A percentile compares a stretch with the other conserved stretches of the same genome.
phyloP scores from a whole-genome alignment of 2,797 vertebrate species.

The Glyptemys insculpta region DNA sequence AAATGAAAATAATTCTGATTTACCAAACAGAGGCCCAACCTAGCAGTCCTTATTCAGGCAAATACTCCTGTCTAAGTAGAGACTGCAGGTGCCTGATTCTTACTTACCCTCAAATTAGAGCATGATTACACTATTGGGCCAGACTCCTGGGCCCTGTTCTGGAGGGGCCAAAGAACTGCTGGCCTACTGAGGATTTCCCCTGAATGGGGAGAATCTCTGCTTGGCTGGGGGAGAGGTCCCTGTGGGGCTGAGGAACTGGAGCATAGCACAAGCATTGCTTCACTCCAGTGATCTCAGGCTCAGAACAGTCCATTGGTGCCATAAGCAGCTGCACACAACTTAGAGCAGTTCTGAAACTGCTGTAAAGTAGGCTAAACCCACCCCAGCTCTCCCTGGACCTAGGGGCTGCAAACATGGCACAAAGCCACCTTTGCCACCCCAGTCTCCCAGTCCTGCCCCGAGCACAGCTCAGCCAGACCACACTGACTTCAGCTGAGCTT shows the following conservation, averaged over 20 bases:
- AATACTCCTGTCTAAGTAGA: background rate
- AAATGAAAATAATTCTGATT: background rate
- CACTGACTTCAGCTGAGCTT: background rate
- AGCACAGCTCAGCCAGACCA: background rate
- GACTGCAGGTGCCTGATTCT: background rate
- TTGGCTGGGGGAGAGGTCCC: background rate
- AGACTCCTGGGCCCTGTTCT: background rate
- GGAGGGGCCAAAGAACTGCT: background rate
- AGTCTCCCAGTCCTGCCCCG: background rate
- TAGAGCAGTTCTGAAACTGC: background rate
- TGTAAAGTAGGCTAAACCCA: background rate
- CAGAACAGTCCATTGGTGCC: background rate
- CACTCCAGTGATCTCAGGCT: background rate
- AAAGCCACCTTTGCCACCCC: background rate
- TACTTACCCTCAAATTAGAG: background rate
- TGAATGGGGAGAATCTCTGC: background rate
- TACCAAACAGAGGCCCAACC: background rate
- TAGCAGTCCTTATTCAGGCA: background rate
- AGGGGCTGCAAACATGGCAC: background rate
- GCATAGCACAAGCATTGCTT: background rate
- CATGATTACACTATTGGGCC: background rate
- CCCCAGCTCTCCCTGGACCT: background rate
- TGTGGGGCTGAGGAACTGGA: background rate
- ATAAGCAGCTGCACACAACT: background rate
- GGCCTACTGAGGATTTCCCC: background rate